Base-by-base conservation (phyloP, 2,888 invertebrate species). In the Drymonia ruficornis region DNA sequence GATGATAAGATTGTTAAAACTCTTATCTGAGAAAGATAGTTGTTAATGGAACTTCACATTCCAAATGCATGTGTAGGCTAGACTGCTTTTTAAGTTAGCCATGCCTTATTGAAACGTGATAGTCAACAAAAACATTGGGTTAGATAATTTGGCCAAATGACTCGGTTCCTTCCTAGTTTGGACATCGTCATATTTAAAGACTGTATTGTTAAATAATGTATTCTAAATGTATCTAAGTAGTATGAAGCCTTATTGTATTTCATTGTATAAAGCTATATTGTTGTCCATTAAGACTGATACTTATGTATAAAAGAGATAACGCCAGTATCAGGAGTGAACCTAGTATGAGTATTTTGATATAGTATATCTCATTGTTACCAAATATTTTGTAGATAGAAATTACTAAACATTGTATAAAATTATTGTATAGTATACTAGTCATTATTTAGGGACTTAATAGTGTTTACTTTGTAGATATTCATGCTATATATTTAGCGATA, bases 301-400 rank as follows among this genome's bases (percentile, higher is more conserved):
- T 72, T 78, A 79, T 78, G 79, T 84, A 81, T 83, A 77, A 79
- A 74, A 76, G 67, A 76, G 78, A 76, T 74, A 80, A 83, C 79
- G 89, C 87, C 89, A 89, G 89, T 89, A 90, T 87, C 82, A 81
- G 76, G 72, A 77, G 72, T 83, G 75, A 78, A 70, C 72, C 67
- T 76, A 81, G 78, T 78, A 80, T 81, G 79, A 84, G 83, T 90
- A 90, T 91, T 89, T 90, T 91, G 86, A 80, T 89, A 91, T 87
- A 86, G 82, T 84, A 83, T 89, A 86, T 91, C 89, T 89, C 91
- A 89, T 82, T 91, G 92, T 92, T 92, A 92, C 92, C 92, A 92
- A 92, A 92, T 91, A 89, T 89, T 84, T 87, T 89, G 87, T 92
- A 89, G 79, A 88, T 85, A 87, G 72, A 75, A 72, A 80, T 81